These are phyloP conservation scores for Cepaea hortensis DNA, from an alignment of 2,888 invertebrate species.

Conservation along the genomic window DNA sequence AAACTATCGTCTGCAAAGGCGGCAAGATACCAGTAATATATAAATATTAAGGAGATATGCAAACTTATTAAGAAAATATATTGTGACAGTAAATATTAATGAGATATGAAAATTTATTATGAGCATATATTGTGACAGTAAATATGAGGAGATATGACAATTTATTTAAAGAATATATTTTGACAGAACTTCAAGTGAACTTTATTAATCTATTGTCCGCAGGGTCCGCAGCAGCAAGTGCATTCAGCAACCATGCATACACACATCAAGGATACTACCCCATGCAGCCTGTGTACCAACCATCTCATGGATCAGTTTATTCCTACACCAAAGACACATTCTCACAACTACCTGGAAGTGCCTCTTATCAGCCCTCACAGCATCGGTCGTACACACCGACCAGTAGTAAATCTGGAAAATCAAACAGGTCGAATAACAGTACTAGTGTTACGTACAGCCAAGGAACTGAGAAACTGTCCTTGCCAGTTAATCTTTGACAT, in stretches of 20 bases:
- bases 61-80: too few species aligned
- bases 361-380: slow-evolving; percentile 69
- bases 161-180: background rate
- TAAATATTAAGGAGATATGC: too few species aligned
- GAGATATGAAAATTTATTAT: too few species aligned
- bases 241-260: slow-evolving; percentile 63
- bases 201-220: background rate
- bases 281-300: slow-evolving; percentile 70
- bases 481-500: slow-evolving; percentile 69
- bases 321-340: slow-evolving; percentile 62
- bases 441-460: slow-evolving; percentile 69
- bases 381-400: slow-evolving; percentile 73
- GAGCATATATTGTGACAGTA: too few species aligned
- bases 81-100: too few species aligned
- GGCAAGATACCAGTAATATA: too few species aligned
- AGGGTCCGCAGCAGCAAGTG: slow-evolving; percentile 54
- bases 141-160: background rate
- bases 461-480: slow-evolving; percentile 69
- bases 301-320: slow-evolving; percentile 61
- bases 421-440: slow-evolving; percentile 68
- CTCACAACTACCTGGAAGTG: slow-evolving; percentile 59
- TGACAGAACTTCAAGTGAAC: background rate
- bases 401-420: slow-evolving; percentile 72
- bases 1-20: too few species aligned
- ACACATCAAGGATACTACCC: slow-evolving; percentile 72